Base-by-base conservation (phyloP, 2,888 invertebrate species). In the Podabrus alpinus region DNA sequence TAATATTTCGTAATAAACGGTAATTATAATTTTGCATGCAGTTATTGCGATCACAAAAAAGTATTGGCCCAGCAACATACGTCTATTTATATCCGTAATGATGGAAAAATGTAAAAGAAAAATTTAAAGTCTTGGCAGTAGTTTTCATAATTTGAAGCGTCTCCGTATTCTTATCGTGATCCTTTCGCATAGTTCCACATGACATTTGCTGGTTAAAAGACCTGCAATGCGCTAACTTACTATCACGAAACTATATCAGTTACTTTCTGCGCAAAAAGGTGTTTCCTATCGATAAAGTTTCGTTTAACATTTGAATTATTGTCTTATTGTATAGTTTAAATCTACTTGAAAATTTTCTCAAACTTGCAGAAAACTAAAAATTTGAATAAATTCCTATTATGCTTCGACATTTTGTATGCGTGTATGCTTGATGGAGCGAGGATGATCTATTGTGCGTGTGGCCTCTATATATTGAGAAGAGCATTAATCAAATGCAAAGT, bases 401-500 rank as follows among this genome's bases (percentile, higher is more conserved):
- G 59, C 60, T 60, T 66, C 71, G 61, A 59, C 67, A 64, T 74
- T 70, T 68, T 68, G 71, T 66, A 16, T 66, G 67, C 72, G 69
- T 76, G 69, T 74, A 24, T 74, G 73, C 66, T 71, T 73, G 73
- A 76, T 76, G 69, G 70, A 69, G 72, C 75, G 62, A n/a, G 24
- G 72, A 76, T 72, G 75, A 76, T 76, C 72, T 76, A 76, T 76
- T 76, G 70, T 76, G 69, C 69, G 72, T 45, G 62, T 62, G 72
- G 45, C 69, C 73, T 64, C 67, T 70, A 71, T 66, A 69, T 75
- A 70, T 77, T 71, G 74, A 66, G 78, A 76, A 79, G 79, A 78
- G 76, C 80, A 80, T 80, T 80, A 80, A 80, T 80, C 80, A 80
- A 78, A 79, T 69, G 74, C 72, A 75, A 75, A 74, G 74, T 72